Evolutionary conservation across 2,888 invertebrate genomes (phyloP).

Genomic region (Meliscaeva auricollis): DNA sequence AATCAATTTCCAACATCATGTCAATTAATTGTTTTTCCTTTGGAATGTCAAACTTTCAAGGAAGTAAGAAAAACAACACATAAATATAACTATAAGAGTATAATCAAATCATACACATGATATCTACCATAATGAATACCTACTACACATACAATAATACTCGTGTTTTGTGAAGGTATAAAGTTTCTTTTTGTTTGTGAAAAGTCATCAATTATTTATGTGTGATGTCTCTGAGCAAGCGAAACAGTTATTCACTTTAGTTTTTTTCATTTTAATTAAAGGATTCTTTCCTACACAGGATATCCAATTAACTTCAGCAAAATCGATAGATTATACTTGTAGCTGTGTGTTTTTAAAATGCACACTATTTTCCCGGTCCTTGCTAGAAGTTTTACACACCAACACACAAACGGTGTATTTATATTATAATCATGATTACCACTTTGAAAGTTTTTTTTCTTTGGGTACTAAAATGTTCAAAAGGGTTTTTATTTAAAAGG

Average conservation of each 20-base stretch:
- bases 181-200: constrained; percentile 14
- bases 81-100: not conserved
- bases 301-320: constrained; percentile 41
- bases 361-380: constrained; percentile 1
- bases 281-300: constrained; percentile 24
- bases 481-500: no score
- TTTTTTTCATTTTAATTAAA: constrained; percentile 25
- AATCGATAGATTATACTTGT: constrained; percentile 22
- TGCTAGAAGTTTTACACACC: not conserved
- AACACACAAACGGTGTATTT: not conserved
- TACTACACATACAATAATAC: not conserved
- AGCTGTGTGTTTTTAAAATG: constrained; percentile 3
- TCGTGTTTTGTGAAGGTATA: not conserved
- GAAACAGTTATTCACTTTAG: constrained; percentile 26
- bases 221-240: constrained; percentile 31
- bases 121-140: not conserved
- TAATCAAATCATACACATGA: not conserved
- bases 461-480: not conserved
- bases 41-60: constrained; percentile 12
- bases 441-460: not conserved
- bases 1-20: constrained; percentile 23
- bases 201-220: constrained; percentile 44
- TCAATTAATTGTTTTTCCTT: constrained; percentile 21
- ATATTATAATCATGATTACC: not conserved
- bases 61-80: not conserved